These are phyloP conservation scores for Glandiceps talaboti DNA, from an alignment of 53 echinoderm and acorn worm species.

Conservation along the genomic window DNA sequence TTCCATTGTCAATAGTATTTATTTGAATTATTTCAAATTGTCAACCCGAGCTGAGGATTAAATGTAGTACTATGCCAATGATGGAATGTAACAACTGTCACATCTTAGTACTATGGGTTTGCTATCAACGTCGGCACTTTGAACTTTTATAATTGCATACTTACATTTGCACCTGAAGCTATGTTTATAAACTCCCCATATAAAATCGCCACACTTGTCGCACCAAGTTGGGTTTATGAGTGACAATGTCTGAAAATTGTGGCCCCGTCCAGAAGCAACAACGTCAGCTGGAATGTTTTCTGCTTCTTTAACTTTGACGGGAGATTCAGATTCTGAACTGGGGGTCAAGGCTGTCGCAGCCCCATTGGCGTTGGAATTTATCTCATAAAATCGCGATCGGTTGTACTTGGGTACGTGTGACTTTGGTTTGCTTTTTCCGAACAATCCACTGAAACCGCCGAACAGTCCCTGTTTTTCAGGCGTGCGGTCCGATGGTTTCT, in stretches of 20 bases:
- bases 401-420: no score
- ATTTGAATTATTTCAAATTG: no score
- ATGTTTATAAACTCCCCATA: constrained; percentile 90
- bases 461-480: not conserved
- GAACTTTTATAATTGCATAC: no score
- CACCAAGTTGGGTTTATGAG: constrained; percentile 50
- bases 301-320: not conserved
- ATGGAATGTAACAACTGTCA: no score
- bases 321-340: not conserved
- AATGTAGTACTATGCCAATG: no score
- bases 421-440: not conserved
- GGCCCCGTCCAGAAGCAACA: not conserved
- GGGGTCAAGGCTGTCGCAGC: not conserved
- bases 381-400: not conserved
- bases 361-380: not conserved
- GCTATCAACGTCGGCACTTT: no score
- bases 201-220: constrained; percentile 81
- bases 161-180: constrained; percentile 83
- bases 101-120: no score
- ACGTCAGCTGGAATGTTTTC: not conserved
- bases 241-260: not conserved
- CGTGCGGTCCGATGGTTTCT: not conserved
- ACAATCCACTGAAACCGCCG: not conserved
- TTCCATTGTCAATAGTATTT: no score
- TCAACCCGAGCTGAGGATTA: no score